phyloP scores from a whole-genome alignment of 2,797 vertebrate species.

The Tragelaphus eurycerus region DNA sequence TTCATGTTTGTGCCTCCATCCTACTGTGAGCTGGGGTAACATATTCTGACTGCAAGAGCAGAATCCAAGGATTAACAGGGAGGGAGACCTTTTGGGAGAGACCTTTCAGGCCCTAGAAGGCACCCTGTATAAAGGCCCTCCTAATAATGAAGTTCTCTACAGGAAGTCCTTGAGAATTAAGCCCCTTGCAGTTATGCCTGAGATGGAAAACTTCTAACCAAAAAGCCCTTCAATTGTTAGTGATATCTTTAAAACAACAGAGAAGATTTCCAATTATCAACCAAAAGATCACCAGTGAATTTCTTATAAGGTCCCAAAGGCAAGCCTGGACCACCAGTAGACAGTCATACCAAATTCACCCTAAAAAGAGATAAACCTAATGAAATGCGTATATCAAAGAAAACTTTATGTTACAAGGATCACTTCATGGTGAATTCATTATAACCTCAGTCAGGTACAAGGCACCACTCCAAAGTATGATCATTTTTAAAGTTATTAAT shows the following conservation, averaged over 20 bases:
- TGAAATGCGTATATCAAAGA: background rate
- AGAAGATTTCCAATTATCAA: background rate
- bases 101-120: background rate
- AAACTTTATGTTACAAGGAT: background rate
- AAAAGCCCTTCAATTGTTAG: background rate
- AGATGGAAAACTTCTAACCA: background rate
- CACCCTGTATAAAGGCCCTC: background rate
- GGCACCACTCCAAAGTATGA: background rate
- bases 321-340: background rate
- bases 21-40: background rate
- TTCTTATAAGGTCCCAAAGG: background rate
- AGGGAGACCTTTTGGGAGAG: background rate
- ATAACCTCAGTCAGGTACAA: background rate
- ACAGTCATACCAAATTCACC: background rate
- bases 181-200: background rate
- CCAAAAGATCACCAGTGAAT: background rate
- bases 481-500: background rate
- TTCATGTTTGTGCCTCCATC: background rate
- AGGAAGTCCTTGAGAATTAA: background rate
- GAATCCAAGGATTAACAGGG: background rate
- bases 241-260: background rate
- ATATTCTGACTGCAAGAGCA: background rate
- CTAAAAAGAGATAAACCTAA: background rate
- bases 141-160: background rate
- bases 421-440: background rate